Percentiles rank a stretch among this genome's conserved stretches.
phyloP scores from a whole-genome alignment of 2,888 invertebrate genomes.

The Campaea margaritaria region DNA sequence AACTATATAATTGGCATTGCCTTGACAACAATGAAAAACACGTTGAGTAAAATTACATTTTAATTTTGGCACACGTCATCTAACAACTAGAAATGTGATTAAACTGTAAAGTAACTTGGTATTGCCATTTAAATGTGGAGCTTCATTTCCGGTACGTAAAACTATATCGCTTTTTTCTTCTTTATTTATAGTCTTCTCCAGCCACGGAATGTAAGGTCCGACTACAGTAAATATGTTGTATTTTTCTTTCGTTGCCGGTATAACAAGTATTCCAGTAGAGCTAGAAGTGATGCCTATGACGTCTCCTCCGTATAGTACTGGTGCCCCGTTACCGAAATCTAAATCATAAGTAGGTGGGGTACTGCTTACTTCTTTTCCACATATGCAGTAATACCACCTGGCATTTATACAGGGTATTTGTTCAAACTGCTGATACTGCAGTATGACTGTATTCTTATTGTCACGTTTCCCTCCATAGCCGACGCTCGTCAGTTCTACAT shows the following conservation, averaged over 20 bases:
- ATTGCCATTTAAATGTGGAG: constrained; percentile 9
- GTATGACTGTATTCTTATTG: constrained; percentile 41
- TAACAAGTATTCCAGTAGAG: constrained; percentile 53
- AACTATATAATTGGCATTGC: neutral
- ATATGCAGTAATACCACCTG: constrained; percentile 71
- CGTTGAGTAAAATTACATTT: neutral
- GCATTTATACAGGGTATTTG: constrained; percentile 65
- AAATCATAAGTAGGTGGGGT: constrained; percentile 46
- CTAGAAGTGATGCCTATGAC: constrained; percentile 62
- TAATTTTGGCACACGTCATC: neutral
- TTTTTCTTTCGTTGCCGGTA: constrained; percentile 39
- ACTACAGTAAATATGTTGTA: constrained; percentile 70
- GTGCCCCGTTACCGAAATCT: constrained; percentile 67
- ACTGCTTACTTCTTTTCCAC: constrained; percentile 58
- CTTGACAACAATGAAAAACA: neutral
- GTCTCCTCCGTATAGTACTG: constrained; percentile 54
- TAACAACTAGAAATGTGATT: neutral
- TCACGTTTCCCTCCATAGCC: constrained; percentile 58
- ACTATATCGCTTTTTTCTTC: constrained; percentile 13
- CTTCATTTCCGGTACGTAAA: constrained; percentile 11
- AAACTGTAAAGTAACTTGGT: neutral
- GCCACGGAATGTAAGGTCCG: constrained; percentile 66
- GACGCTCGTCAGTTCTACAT: constrained; percentile 52
- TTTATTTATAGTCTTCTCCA: constrained; percentile 47
- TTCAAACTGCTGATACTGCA: constrained; percentile 61